A percentile compares a stretch with the other conserved stretches of the same genome.
Conservation (phyloP, 1,140 invertebrate genomes). For the Drosophila bifasciata region DNA sequence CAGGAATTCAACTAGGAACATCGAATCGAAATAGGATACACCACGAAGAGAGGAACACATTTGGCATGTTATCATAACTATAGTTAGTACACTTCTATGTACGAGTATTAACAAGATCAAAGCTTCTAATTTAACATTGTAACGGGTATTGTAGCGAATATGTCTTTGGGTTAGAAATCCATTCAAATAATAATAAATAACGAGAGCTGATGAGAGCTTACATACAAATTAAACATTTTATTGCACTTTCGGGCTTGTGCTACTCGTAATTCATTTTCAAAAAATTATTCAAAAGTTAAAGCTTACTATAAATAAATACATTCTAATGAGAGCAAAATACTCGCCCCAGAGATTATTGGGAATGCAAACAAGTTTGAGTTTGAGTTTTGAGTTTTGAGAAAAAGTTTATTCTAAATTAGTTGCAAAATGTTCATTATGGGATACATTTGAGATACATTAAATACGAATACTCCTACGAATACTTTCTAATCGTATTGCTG, state of each 20-base stretch:
- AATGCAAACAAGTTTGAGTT: slow-evolving; percentile 4
- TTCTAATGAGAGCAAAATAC: slow-evolving; percentile 10
- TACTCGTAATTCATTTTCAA: slow-evolving; percentile 38
- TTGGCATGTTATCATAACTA: slow-evolving; percentile 14
- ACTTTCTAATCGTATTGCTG: slow-evolving; percentile 53
- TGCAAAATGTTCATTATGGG: slow-evolving; percentile 30
- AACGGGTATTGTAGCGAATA: slow-evolving; percentile 54
- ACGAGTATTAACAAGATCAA: slow-evolving; percentile 36
- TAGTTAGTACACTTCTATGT: slow-evolving; percentile 13
- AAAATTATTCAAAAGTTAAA: slow-evolving; percentile 21
- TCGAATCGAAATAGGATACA: neutral
- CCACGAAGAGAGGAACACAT: neutral
- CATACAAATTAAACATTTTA: slow-evolving; percentile 35
- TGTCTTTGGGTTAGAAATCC: slow-evolving; percentile 40
- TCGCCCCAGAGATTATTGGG: neutral
- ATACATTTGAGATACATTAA: neutral
- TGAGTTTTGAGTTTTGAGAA: slow-evolving; percentile 36
- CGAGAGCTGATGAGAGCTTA: slow-evolving; percentile 78
- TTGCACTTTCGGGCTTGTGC: slow-evolving; percentile 21
- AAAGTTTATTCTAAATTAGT: slow-evolving; percentile 49
- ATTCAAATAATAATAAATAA: slow-evolving; percentile 28
- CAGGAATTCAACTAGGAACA: slow-evolving; percentile 65
- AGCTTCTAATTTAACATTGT: slow-evolving; percentile 54
- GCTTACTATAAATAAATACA: slow-evolving; percentile 46
- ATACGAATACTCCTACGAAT: neutral